Evolutionary conservation across 2,113 vertebrate species (phyloP), one percentile per base, ranked within the genome.

Genomic region (Acrocephalus kingi): DNA sequence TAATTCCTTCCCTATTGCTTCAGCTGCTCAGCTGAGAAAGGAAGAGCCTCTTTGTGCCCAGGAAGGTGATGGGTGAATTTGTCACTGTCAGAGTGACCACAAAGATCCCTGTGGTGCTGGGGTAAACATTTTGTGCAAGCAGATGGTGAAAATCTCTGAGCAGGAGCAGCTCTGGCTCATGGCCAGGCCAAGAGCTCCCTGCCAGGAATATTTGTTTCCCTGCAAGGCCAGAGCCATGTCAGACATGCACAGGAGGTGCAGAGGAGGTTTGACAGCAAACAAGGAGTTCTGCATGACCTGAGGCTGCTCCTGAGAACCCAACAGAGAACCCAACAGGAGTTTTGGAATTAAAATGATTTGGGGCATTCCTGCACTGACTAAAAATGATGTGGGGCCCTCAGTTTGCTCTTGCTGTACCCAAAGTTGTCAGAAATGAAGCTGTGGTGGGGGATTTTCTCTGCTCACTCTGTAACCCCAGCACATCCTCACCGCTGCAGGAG

Each of bases 401-500:
- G 64, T 13, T 87, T 41, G 25, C 12, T 43, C 61, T 39, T 23
- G 62, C 41, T 78, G 0, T 13, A 6, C 5, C 13, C 45, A 11
- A 27, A 21, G 39, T 16, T 28, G 55, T 17, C 64, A n/a, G n/a
- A 39, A 74, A 30, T 23, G 31, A 45, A 66, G n/a, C 43, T 63
- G n/a, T 22, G 27, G 7, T 3, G 20, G 28, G 18, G 23, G 41
- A n/a, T 35, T 61, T 4, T 15, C 27, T 28, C 7, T 6, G 23
- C 83, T 55, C 13, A 6, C 24, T 7, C 2, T 6, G 49, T 10
- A 39, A 31, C 6, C n/a, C 52, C 43, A 21, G 49, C 68, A 43
- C 49, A 69, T 20, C 54, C 74, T 85, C 94, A 75, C 98, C 98
- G 33, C 94, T 93, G 95, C 98, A 98, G 96, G 97, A 98, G 76